A percentile compares a stretch with the other conserved stretches of the same genome.
These are phyloP conservation scores for Torymus texanus DNA, from an alignment of 2,888 invertebrate genomes.

Conservation along the genomic window DNA sequence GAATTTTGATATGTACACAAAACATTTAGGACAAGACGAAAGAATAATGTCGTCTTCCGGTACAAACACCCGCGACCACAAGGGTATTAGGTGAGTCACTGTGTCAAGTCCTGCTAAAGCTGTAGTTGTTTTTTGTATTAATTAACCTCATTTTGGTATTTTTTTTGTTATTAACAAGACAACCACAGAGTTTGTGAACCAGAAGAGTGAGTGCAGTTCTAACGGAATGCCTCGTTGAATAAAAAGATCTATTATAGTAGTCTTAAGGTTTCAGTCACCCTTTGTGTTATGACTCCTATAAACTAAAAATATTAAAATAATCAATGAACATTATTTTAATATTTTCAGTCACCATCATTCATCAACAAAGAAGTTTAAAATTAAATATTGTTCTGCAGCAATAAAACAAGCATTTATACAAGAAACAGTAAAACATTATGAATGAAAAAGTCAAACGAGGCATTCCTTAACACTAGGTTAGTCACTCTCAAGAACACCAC, in stretches of 20 bases:
- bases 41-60: slow-evolving; percentile 14
- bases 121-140: slow-evolving; percentile 33
- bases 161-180: slow-evolving; percentile 50
- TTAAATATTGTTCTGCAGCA: too few species aligned
- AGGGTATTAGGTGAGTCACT: slow-evolving; percentile 18
- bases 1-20: slow-evolving; percentile 51
- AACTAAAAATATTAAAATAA: too few species aligned
- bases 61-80: slow-evolving; percentile 35
- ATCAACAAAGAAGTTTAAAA: too few species aligned
- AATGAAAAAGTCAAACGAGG: slow-evolving; percentile 42
- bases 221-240: slow-evolving; percentile 33
- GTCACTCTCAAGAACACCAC: slow-evolving; percentile 56
- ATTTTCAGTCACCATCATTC: too few species aligned
- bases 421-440: slow-evolving; percentile 1
- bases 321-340: too few species aligned
- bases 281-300: too few species aligned
- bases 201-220: slow-evolving; percentile 54
- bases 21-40: slow-evolving; percentile 9
- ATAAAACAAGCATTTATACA: neutral
- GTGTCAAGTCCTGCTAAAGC: slow-evolving; percentile 21
- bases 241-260: too few species aligned
- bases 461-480: slow-evolving; percentile 59
- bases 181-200: slow-evolving; percentile 48
- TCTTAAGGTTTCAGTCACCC: too few species aligned
- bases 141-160: slow-evolving; percentile 44